Percentiles rank a stretch among this genome's conserved stretches.
Conservation (phyloP, 2,113 vertebrate species). For the Aythya baeri region DNA sequence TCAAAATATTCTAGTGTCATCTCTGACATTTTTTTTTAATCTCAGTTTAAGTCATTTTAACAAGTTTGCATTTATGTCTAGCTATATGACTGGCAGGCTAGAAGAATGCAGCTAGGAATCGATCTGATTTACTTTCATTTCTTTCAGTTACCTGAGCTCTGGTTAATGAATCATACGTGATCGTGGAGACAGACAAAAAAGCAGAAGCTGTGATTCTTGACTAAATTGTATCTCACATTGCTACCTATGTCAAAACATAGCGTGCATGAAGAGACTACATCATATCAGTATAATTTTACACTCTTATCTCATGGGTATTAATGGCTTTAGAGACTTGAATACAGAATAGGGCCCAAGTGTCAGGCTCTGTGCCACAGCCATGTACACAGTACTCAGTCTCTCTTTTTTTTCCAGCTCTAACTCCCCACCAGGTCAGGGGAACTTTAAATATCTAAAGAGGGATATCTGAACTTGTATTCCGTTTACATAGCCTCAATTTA, state of each 20-base stretch:
- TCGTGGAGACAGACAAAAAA: not conserved
- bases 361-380: not conserved
- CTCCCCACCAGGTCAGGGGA: not conserved
- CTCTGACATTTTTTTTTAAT: not conserved
- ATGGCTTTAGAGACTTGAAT: not conserved
- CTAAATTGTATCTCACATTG: accelerated
- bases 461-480: not conserved
- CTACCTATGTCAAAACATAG: not conserved
- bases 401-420: not conserved
- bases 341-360: too few species aligned
- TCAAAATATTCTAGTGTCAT: not conserved
- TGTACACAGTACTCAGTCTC: not conserved
- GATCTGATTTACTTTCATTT: not conserved
- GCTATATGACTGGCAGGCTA: not conserved
- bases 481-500: not conserved
- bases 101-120: not conserved
- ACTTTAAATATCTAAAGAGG: not conserved
- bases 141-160: not conserved
- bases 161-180: accelerated
- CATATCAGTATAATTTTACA: not conserved
- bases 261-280: not conserved
- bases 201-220: not conserved
- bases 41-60: not conserved
- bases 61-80: not conserved
- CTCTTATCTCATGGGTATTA: not conserved